Percentiles rank a stretch among this genome's conserved stretches.
Conservation (phyloP, 2,797 vertebrate species). For the Pelochelys cantorii region DNA sequence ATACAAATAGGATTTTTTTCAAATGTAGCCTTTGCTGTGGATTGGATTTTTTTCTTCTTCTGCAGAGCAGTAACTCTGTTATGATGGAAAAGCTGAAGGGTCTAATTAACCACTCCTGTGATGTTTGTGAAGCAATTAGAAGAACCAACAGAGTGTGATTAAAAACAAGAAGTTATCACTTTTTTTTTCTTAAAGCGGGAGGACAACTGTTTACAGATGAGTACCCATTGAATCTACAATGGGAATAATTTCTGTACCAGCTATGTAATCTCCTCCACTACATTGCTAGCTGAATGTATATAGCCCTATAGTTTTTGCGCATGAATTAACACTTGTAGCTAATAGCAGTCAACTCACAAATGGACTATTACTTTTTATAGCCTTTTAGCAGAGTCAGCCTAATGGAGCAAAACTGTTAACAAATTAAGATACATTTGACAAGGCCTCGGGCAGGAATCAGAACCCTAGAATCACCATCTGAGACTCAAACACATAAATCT, state of each 20-base stretch:
- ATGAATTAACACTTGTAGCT: constrained; percentile 71
- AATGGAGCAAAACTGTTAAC: constrained; percentile 73
- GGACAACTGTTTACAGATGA: constrained; percentile 27
- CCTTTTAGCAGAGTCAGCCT: constrained; percentile 66
- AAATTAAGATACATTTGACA: constrained; percentile 67
- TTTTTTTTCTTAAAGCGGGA: constrained; percentile 28
- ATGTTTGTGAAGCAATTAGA: constrained; percentile 61
- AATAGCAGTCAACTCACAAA: constrained; percentile 73
- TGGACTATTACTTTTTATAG: constrained; percentile 77
- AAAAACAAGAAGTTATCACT: constrained; percentile 54
- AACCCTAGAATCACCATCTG: background rate
- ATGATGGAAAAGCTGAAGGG: constrained; percentile 24
- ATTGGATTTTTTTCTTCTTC: constrained; percentile 22
- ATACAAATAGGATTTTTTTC: background rate
- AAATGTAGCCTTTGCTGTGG: constrained; percentile 12
- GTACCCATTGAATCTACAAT: background rate
- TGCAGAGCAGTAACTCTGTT: rapidly evolving
- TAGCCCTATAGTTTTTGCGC: background rate
- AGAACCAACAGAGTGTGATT: constrained; percentile 38
- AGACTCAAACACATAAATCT: background rate
- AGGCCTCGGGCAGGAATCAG: constrained; percentile 38
- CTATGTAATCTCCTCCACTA: background rate
- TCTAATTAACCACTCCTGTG: constrained; percentile 10
- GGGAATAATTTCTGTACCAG: constrained; percentile 20
- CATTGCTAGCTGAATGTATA: background rate